Conservation (phyloP, 2,113 vertebrate genomes). For the Pseudorhombus dupliciocellatus region DNA sequence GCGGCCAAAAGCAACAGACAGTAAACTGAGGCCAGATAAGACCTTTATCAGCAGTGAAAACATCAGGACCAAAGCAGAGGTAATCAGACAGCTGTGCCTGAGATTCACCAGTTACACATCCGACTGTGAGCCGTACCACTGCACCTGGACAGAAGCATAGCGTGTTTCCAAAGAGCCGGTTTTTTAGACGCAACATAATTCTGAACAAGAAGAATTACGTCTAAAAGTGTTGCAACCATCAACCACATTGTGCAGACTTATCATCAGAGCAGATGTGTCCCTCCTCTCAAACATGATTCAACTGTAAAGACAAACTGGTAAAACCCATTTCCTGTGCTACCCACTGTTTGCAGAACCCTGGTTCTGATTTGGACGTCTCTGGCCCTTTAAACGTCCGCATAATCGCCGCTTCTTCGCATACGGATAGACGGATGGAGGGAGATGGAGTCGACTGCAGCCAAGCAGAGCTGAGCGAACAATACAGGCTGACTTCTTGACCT, state of each 20-base stretch:
- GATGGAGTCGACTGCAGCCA: slow-evolving; percentile 55
- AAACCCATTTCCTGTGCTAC: slow-evolving; percentile 45
- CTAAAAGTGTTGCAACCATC: slow-evolving; percentile 2
- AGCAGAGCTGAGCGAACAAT: slow-evolving; percentile 70
- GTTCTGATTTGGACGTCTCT: slow-evolving; percentile 35
- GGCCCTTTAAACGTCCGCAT: slow-evolving; percentile 33
- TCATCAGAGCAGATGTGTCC: slow-evolving; percentile 45
- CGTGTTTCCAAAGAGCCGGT: not conserved
- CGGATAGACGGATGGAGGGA: slow-evolving; percentile 11
- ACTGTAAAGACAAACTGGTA: slow-evolving; percentile 35
- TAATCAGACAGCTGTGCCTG: slow-evolving; percentile 38
- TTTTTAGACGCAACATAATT: not conserved
- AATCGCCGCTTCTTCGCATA: slow-evolving; percentile 18
- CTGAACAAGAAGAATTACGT: not conserved
- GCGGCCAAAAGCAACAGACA: slow-evolving; percentile 64
- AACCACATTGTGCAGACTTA: slow-evolving; percentile 8
- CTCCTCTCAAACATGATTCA: slow-evolving; percentile 39
- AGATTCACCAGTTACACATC: slow-evolving; percentile 42
- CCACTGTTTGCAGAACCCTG: slow-evolving; percentile 44
- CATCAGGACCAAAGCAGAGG: slow-evolving; percentile 52
- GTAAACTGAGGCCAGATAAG: slow-evolving; percentile 58
- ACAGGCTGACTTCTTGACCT: slow-evolving; percentile 79
- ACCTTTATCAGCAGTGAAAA: slow-evolving; percentile 61
- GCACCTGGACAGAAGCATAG: slow-evolving; percentile 3
- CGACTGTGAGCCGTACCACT: not conserved